Conservation (phyloP, 1,140 invertebrate species). For the Bacillus rossius region DNA sequence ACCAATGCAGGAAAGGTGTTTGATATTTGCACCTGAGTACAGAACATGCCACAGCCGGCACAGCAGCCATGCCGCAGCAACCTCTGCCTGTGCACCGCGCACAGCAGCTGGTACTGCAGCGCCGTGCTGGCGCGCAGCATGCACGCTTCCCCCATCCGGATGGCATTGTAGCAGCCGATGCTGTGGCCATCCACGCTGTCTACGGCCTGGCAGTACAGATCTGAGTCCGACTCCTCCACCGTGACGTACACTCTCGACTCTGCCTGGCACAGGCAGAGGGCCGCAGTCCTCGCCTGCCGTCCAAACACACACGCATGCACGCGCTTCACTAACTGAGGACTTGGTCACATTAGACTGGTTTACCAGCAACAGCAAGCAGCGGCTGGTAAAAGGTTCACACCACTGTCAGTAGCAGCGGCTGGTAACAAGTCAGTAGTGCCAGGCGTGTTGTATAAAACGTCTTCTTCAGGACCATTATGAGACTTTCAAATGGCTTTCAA, state of each 20-base stretch:
- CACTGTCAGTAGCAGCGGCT: no score
- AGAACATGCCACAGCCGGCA: slow-evolving; percentile 85
- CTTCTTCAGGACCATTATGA: no score
- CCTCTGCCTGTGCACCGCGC: slow-evolving; percentile 71
- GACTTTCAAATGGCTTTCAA: no score
- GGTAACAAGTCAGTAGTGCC: no score
- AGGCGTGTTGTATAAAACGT: no score
- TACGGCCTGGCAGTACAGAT: slow-evolving; percentile 59
- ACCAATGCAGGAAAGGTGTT: slow-evolving; percentile 14
- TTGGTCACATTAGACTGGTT: neutral
- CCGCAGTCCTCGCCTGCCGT: slow-evolving; percentile 35
- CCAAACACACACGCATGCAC: slow-evolving; percentile 5
- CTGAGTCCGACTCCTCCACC: slow-evolving; percentile 37
- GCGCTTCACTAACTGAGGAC: neutral
- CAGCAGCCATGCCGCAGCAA: slow-evolving; percentile 82
- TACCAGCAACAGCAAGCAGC: neutral
- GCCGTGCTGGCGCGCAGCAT: slow-evolving; percentile 68
- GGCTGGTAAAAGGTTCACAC: no score
- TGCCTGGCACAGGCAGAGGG: slow-evolving; percentile 45
- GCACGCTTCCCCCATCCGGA: slow-evolving; percentile 48
- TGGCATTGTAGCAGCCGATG: slow-evolving; percentile 74
- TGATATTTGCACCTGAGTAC: slow-evolving; percentile 90
- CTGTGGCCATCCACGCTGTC: slow-evolving; percentile 73
- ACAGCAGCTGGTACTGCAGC: slow-evolving; percentile 80
- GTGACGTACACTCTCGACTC: slow-evolving; percentile 43